Base-by-base conservation (phyloP, 2,888 invertebrate genomes). In the Drosophila recens region DNA sequence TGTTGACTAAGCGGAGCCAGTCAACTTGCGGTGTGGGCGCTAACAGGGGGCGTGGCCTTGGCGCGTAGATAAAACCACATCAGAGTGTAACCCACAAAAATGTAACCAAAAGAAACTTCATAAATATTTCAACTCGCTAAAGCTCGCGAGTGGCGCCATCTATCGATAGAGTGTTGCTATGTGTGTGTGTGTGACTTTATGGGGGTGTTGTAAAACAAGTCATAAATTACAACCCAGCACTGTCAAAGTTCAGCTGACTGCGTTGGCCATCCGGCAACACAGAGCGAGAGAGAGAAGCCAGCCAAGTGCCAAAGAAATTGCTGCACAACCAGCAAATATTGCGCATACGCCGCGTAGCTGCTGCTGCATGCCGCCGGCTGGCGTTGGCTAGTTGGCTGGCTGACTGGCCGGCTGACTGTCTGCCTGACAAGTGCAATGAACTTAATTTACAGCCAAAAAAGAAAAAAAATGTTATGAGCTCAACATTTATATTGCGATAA, bases 261-360 rank as follows among this genome's bases (percentile, higher is more conserved):
- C 67, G 81, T 80, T 77, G 78, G 69, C 73, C 77, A 61, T 67
- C 68, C 78, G 68, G 77, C 77, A 72, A 56, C 72, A 62, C n/a
- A 43, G 57, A 72, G 17, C 17, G 17, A 17, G 17, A 17, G 17
- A 17, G 27, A 40, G 57, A 72, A 67, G 52, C 71, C 69, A 85
- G 70, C 79, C 87, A 89, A 89, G 72, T 89, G 87, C 89, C 83
- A 89, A 82, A 85, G 80, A 82, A 89, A 85, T 87, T 87, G 90
- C 83, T 87, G 85, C 88, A 88, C 81, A 89, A 75, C 90, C 80
- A 89, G 83, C 90, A 88, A 89, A 84, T 89, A 83, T 83, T 89
- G 83, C 87, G 89, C 87, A 87, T 89, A 78, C 83, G 83, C 84
- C 84, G 87, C 84, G 67, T 82, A 51, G 81, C 66, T 48, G 72